Evolutionary conservation across 2,888 invertebrate species (phyloP), one percentile per base, ranked within the genome.

Genomic region (Andrena hattorfiana): DNA sequence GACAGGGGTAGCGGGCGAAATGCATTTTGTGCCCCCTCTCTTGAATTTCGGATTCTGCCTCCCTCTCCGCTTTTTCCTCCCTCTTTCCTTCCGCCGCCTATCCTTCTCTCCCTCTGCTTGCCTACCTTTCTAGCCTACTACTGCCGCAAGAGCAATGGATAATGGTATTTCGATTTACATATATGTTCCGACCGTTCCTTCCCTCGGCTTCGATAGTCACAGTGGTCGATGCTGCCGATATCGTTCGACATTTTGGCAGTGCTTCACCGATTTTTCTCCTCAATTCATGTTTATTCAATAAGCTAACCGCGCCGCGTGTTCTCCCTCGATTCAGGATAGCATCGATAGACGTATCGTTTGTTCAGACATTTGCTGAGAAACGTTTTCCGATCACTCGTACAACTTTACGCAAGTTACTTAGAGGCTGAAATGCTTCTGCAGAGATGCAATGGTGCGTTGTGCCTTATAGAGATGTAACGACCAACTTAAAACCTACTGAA

Each of bases 161-260:
- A 92, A 92, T 90, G 90, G 88, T 89, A 91, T 92, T 92, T 89
- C 87, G 89, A 91, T 92, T 92, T 91, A 89, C 92, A 89, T 90
- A 88, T 76, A 90, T 86, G 88, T 75, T 48, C 77, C 73, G n/a
- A 74, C 74, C 76, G 62, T 77, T 81, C 79, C 71, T 77, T 73
- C 54, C 42, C 30, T 16, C 56, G 67, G 62, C 54, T 63, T 51
- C 56, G 66, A 71, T 75, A 69, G 66, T 71, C 30, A 67, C 60
- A 30, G 42, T 30, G 42, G 51, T 48, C 64, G 67, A 74, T 69
- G 30, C 30, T 66, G 48, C 28, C 73, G 72, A 77, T 81, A 79
- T 30, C 51, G 62, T 30, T 69, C 74, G 78, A 79, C 78, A 60
- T 88, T 86, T 88, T 76, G 78, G 48, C 85, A 73, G 84, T 80